phyloP scores from a whole-genome alignment of 2,113 vertebrate species.

The Chaenogobius annularis region DNA sequence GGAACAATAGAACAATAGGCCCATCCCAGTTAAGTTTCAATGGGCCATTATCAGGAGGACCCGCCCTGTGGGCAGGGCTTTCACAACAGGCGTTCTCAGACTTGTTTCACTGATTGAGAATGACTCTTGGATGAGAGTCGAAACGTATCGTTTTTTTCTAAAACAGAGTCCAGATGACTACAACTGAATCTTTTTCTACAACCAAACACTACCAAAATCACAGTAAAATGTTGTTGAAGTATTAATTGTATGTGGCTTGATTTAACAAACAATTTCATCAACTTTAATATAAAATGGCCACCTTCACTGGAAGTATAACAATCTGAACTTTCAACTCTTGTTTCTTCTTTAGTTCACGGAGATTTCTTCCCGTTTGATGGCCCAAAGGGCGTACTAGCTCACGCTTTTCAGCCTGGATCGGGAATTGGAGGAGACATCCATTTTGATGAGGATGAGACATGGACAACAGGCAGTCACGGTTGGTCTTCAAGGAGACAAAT shows the following conservation, averaged over 20 bases:
- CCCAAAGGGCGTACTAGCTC: conserved; percentile 55
- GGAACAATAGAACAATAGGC: no score
- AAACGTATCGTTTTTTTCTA: no score
- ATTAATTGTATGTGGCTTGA: background rate
- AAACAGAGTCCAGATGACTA: no score
- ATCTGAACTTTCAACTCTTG: background rate
- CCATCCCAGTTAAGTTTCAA: no score
- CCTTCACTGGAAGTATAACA: background rate
- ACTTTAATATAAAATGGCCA: background rate
- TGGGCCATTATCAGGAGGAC: no score
- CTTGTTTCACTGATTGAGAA: no score
- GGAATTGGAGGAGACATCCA: conserved; percentile 65
- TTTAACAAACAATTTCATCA: background rate
- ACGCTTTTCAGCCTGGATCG: conserved; percentile 60
- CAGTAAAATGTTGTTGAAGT: background rate
- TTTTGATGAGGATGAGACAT: conserved; percentile 72
- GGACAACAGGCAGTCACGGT: conserved; percentile 52
- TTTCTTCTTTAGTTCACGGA: conserved; percentile 45
- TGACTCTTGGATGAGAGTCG: no score
- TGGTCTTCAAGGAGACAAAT: background rate
- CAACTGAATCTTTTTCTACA: no score
- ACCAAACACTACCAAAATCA: background rate
- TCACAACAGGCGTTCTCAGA: no score
- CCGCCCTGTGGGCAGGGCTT: no score
- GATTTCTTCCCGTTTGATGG: conserved; percentile 69